These are phyloP conservation scores for Porites lobata DNA, from an alignment of 92 coral and sea anemone species.

Conservation along the genomic window DNA sequence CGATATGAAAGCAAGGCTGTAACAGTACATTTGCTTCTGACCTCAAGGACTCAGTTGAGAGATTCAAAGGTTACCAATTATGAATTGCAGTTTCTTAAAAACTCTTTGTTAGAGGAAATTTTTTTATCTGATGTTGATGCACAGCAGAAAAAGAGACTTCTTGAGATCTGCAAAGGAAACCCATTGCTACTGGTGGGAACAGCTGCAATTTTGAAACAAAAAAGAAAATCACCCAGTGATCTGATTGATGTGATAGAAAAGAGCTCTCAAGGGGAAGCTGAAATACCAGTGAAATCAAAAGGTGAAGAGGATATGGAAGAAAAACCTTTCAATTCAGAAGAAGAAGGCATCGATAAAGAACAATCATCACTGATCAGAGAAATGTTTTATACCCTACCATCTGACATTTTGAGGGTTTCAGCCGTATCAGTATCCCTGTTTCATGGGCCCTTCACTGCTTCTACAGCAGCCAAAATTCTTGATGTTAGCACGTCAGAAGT, in stretches of 20 bases:
- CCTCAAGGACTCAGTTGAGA: constrained; percentile 51
- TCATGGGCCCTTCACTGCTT: constrained; percentile 57
- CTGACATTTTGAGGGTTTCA: constrained; percentile 52
- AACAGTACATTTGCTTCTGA: constrained; percentile 50
- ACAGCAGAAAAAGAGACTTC: not conserved
- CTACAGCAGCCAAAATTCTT: constrained; percentile 64
- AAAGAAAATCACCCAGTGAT: not conserved
- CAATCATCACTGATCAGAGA: constrained; percentile 28
- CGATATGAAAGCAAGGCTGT: constrained; percentile 1
- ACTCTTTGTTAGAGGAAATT: constrained; percentile 3
- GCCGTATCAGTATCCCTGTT: constrained; percentile 72
- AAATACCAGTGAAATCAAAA: not conserved
- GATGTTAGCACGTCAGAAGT: constrained; percentile 34
- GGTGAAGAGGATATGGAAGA: not conserved
- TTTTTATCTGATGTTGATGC: not conserved
- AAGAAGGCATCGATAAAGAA: constrained; percentile 20
- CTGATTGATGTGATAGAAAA: not conserved
- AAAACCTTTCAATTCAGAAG: constrained; percentile 10
- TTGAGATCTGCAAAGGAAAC: not conserved
- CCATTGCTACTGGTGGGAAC: constrained; percentile 2
- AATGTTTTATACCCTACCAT: constrained; percentile 62
- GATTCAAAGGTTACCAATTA: constrained; percentile 16
- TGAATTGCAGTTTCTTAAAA: not conserved
- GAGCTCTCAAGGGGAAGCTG: not conserved
- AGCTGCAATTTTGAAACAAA: constrained; percentile 11